Evolutionary conservation across 2,113 vertebrate genomes (phyloP), one percentile per base, ranked within the genome.

Genomic region (Leptodactylus fuscus): DNA sequence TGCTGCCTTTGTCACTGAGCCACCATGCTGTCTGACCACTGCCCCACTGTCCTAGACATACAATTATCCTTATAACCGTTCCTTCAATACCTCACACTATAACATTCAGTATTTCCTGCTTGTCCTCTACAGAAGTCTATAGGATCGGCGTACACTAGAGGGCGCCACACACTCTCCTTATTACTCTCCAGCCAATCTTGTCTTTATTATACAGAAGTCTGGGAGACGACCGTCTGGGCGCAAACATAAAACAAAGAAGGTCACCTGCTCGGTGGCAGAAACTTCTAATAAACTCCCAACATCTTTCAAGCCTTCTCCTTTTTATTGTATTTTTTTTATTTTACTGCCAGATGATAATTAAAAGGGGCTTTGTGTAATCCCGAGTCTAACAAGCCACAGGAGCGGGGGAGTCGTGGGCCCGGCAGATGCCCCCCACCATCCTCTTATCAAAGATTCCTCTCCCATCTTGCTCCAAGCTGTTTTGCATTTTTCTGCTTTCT

Each of bases 401-500:
- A 53, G 27, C 53, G 46, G 27, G 4, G 27, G 74, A 85, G 27
- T 67, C 74, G 34, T 48, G 36, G 38, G 22, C 36, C 38, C 44
- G 8, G 53, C 71, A 77, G 83, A 85, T 71, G 48, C 46, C 75
- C 74, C 83, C 16, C 46, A 46, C 62, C 51, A 69, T 41, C 12
- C 8, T 60, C 49, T 80, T 80, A 85, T 85, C 75, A 29, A 91
- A 75, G 87, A 74, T 86, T 87, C 85, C 87, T 55, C 80, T 44
- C 85, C 86, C 0, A 0, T 60, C 44, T 89, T 87, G 89, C 86
- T 78, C 60, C 51, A 89, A 90, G 85, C 85, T 69, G 77, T 88
- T 89, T 46, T 6, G 20, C 86, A 89, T 89, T 90, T 89, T 88
- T 87, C 81, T 85, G 89, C 49, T 62, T 53, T 77, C 55, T 78